Evolutionary conservation across 2,797 vertebrate species (phyloP), one percentile per base, ranked within the genome.

Genomic region (Xyrichtys novacula): DNA sequence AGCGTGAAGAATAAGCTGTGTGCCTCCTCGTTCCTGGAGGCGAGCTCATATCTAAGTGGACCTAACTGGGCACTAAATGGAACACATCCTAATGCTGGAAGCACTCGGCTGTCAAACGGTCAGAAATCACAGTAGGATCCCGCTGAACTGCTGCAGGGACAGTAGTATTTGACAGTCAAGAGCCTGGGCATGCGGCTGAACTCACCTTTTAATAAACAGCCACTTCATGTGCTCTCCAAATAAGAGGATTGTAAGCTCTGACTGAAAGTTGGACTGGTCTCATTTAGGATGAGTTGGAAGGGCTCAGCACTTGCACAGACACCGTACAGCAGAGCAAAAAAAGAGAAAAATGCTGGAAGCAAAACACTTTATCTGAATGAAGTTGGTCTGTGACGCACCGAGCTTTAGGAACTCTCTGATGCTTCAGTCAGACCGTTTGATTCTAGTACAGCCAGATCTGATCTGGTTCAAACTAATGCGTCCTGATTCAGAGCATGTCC

Each of bases 71-170:
- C 74, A 83, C 82, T 85, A 83, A 83, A 88, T 67, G 71, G 80
- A 89, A 88, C 76, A 65, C 83, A 84, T 88, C 81, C 87, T 80
- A 56, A 89, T 86, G 89, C 88, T 89, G 90, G 88, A 90, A 87
- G 85, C 82, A 73, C 84, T 76, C 56, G 31, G 68, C 78, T 84
- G 90, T 81, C 79, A 84, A 78, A 79, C 64, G 71, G 80, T 79
- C 69, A 67, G 48, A 85, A 81, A 64, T 79, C 57, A 78, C 74
- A 29, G 70, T 77, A 67, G 78, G 78, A 85, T 84, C 84, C 58
- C 44, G 65, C 55, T 74, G 66, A 84, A 85, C 72, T 59, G 76
- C 82, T 73, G 69, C 69, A 66, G 68, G 75, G 70, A 75, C 55
- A 70, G 65, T 78, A 73, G 58, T 55, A 74, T 58, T 79, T 60